Evolutionary conservation across 2,888 invertebrate species (phyloP).

Genomic region (Xylophagus ater): DNA sequence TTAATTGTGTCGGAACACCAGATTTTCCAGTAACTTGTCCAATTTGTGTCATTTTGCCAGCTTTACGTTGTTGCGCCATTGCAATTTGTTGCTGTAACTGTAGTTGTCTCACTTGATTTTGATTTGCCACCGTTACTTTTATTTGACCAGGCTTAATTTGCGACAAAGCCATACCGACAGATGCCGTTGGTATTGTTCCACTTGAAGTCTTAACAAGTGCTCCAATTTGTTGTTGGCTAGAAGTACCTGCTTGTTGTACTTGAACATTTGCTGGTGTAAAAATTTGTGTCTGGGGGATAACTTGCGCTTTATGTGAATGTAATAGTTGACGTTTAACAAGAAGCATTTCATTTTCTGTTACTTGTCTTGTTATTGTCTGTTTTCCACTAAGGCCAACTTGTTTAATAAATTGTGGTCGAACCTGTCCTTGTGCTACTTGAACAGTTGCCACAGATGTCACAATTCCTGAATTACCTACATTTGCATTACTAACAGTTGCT

Average conservation of each 20-base stretch:
- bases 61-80: slow-evolving; percentile 45
- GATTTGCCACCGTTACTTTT: slow-evolving; percentile 46
- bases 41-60: slow-evolving; percentile 50
- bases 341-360: slow-evolving; percentile 49
- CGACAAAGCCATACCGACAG: slow-evolving; percentile 36
- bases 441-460: slow-evolving; percentile 39
- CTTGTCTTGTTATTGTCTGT: slow-evolving; percentile 41
- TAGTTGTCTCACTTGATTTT: slow-evolving; percentile 54
- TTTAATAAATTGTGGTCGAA: slow-evolving; percentile 37
- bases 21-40: slow-evolving; percentile 32
- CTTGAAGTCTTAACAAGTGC: slow-evolving; percentile 35
- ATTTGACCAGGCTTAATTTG: slow-evolving; percentile 38
- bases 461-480: slow-evolving; percentile 27
- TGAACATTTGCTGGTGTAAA: slow-evolving; percentile 46
- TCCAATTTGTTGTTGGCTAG: slow-evolving; percentile 33
- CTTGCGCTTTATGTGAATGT: slow-evolving; percentile 36
- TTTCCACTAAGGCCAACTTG: slow-evolving; percentile 34
- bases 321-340: slow-evolving; percentile 45
- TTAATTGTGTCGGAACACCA: slow-evolving; percentile 53
- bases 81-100: slow-evolving; percentile 48
- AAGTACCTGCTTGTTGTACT: slow-evolving; percentile 26
- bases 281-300: slow-evolving; percentile 44
- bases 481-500: slow-evolving; percentile 29
- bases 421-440: slow-evolving; percentile 41
- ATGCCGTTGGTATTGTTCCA: slow-evolving; percentile 36